phyloP scores from a whole-genome alignment of 1,140 invertebrate species.

The Leptonema lineaticorne region DNA sequence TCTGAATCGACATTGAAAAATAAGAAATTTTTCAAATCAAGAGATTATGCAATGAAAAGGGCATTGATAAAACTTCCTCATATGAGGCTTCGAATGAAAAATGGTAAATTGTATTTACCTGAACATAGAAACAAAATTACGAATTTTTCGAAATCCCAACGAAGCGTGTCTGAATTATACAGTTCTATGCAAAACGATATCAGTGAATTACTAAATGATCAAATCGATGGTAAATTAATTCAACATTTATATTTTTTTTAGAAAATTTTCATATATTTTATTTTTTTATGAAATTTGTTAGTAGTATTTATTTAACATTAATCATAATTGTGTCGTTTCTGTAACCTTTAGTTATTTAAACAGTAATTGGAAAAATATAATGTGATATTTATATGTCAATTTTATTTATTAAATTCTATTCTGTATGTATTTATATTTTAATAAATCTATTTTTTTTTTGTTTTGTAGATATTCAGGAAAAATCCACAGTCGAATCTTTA shows the following conservation, averaged over 20 bases:
- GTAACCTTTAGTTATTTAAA: too few species aligned
- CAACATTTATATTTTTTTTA: too few species aligned
- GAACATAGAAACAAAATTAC: conserved; percentile 24
- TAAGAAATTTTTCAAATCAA: conserved; percentile 46
- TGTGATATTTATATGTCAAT: too few species aligned
- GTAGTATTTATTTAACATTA: too few species aligned
- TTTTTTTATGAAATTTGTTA: too few species aligned
- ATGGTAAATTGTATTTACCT: conserved; percentile 40
- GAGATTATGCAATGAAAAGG: conserved; percentile 28
- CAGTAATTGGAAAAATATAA: too few species aligned
- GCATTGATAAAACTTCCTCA: conserved; percentile 39
- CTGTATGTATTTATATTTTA: too few species aligned
- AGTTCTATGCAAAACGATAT: conserved; percentile 33
- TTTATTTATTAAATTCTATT: too few species aligned
- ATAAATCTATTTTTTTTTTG: not conserved
- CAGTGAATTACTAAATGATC: conserved; percentile 36
- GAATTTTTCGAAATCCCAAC: not conserved
- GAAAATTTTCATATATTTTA: too few species aligned
- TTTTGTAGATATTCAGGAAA: conserved; percentile 42
- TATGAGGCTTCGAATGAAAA: conserved; percentile 40
- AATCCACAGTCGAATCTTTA: conserved; percentile 50
- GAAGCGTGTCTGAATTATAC: conserved; percentile 26
- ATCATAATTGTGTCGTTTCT: too few species aligned
- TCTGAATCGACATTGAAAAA: conserved; percentile 23
- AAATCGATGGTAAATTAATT: conserved; percentile 34